Base-by-base conservation (phyloP, 2,113 vertebrate species). In the Chiloscyllium plagiosum region DNA sequence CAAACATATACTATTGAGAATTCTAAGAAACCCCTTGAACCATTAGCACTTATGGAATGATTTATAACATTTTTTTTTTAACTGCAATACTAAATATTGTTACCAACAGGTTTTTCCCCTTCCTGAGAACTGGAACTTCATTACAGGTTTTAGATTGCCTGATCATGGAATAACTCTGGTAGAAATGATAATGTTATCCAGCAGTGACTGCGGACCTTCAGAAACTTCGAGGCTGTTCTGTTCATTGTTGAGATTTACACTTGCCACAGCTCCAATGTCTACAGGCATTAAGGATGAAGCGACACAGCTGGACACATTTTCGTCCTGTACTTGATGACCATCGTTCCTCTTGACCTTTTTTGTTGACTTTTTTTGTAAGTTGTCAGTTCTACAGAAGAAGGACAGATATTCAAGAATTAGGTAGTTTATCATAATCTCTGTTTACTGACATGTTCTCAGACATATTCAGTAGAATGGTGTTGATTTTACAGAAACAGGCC, bases 1-100 rank as follows among this genome's bases (percentile, higher is more conserved):
- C 29, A 47, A 83, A 47, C n/a, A 20, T 20, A 37, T 68, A 20
- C 61, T 22, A 37, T 93, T 93, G 19, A 37, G n/a, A n/a, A 8
- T 66, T 93, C 33, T 33, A 47, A 42, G 22, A n/a, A 22, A 37
- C 65, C 33, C 89, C 33, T 33, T 66, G 61, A 68, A 93, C 19
- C 65, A 93, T 93, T n/a, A 17, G 65, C n/a, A 93, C 61, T 37
- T 37, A 93, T n/a, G n/a, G 89, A 66, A 93, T 93, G 33, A 66
- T 42, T 83, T 37, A 47, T 47, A 83, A 83, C 80, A 22, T 42
- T 93, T 19, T 89, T 8, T 66, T 66, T 66, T 61, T 6, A 61
- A 65, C 61, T 17, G 7, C n/a, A 66, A 37, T 66, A 2, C 33
- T 42, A 66, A 68, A 68, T 93, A 42, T 93, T 66, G 61, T 66